Percentiles rank a stretch among this genome's conserved stretches.
Conservation (phyloP, 2,113 vertebrate genomes). For the Thunnus maccoyii region DNA sequence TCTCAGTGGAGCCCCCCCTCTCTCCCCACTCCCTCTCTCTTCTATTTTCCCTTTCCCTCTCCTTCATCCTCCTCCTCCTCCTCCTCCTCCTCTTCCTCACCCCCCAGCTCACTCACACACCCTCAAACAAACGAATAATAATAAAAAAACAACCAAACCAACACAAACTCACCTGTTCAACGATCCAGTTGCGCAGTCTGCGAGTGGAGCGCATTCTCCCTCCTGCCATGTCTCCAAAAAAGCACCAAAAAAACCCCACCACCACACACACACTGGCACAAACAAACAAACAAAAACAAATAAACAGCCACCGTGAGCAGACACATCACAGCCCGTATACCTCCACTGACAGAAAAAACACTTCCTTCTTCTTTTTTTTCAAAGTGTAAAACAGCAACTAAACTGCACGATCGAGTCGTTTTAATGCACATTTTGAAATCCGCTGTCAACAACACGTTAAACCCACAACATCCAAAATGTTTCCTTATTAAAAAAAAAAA, state of each 20-base stretch:
- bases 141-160: background rate
- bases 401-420: background rate
- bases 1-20: too few species aligned
- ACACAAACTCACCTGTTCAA: conserved; percentile 84
- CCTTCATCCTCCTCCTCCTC: background rate
- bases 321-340: too few species aligned
- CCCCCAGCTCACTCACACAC: background rate
- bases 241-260: background rate
- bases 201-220: conserved; percentile 84
- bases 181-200: conserved; percentile 89
- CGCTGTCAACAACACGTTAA: background rate
- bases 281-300: conserved; percentile 1
- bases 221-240: conserved; percentile 79
- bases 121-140: conserved; percentile 13
- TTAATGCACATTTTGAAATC: too few species aligned
- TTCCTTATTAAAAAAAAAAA: too few species aligned
- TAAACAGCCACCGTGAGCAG: background rate
- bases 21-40: background rate
- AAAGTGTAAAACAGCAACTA: too few species aligned
- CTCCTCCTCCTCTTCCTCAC: background rate
- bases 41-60: background rate
- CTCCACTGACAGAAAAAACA: background rate
- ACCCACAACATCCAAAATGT: background rate
- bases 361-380: too few species aligned
- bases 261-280: background rate